These are phyloP conservation scores for Siphamia tubifer DNA, from an alignment of 2,113 vertebrate species.

Conservation along the genomic window DNA sequence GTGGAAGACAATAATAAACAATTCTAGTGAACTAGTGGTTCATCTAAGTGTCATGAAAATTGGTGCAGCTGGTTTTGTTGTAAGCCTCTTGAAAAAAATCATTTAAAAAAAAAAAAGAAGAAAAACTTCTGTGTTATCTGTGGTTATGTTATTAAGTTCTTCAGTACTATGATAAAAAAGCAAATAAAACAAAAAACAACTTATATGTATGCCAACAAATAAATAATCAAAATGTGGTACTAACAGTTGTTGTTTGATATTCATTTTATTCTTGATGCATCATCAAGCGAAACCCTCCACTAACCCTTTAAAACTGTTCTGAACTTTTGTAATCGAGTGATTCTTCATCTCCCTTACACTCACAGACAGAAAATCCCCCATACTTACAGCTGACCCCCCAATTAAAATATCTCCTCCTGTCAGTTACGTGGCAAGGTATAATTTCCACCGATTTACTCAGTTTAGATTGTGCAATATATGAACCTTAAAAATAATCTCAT, in stretches of 20 bases:
- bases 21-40: too few relatives aligned
- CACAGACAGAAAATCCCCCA: constrained; percentile 22
- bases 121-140: too few relatives aligned
- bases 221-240: too few relatives aligned
- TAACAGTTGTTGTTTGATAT: neutral
- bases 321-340: constrained; percentile 37
- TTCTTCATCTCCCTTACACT: constrained; percentile 22
- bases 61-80: too few relatives aligned
- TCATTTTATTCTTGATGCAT: constrained; percentile 40
- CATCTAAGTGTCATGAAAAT: too few relatives aligned
- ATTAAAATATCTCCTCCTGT: constrained; percentile 94
- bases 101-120: too few relatives aligned
- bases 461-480: constrained; percentile 98
- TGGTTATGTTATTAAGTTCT: neutral
- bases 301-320: constrained; percentile 31
- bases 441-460: constrained; percentile 97
- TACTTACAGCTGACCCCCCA: constrained; percentile 77
- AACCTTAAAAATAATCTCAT: constrained; percentile 95
- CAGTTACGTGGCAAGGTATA: constrained; percentile 93
- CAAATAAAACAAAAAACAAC: neutral
- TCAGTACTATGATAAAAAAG: neutral
- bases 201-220: too few relatives aligned
- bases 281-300: constrained; percentile 12
- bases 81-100: too few relatives aligned
- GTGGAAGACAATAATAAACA: too few relatives aligned